Percentiles rank a stretch among this genome's conserved stretches.
These are phyloP conservation scores for Rhagium mordax DNA, from an alignment of 2,888 invertebrate genomes.

Conservation along the genomic window DNA sequence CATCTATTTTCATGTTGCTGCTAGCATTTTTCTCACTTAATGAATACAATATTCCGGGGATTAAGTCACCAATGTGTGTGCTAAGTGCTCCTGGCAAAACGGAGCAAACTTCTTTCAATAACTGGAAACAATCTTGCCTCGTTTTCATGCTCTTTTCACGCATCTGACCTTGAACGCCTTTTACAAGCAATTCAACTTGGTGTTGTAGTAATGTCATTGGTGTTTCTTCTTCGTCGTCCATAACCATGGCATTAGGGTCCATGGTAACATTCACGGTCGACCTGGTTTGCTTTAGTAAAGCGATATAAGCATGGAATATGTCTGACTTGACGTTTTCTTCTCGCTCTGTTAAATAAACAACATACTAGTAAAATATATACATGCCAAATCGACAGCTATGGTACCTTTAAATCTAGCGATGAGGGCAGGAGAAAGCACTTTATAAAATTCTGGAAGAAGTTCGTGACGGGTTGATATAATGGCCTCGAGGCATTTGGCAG, in stretches of 20 bases:
- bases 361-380: no score
- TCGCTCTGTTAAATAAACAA: conserved; percentile 77
- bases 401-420: conserved; percentile 93
- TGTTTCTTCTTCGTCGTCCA: conserved; percentile 76
- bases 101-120: conserved; percentile 91
- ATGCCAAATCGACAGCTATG: no score
- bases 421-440: conserved; percentile 89
- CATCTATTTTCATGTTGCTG: conserved; percentile 98
- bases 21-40: conserved; percentile 93
- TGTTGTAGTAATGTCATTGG: conserved; percentile 75
- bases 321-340: conserved; percentile 99
- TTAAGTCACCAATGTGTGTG: conserved; percentile 80
- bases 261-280: conserved; percentile 78
- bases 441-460: conserved; percentile 90
- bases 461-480: conserved; percentile 95
- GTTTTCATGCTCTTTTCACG: conserved; percentile 89
- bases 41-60: conserved; percentile 92
- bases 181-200: conserved; percentile 85
- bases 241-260: conserved; percentile 78
- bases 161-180: conserved; percentile 90
- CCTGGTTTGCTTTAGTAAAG: conserved; percentile 91
- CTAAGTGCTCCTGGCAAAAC: conserved; percentile 92
- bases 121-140: conserved; percentile 91
- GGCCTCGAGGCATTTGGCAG: conserved; percentile 98
- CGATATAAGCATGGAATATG: conserved; percentile 96